phyloP scores from a whole-genome alignment of 2,113 vertebrate species.

The Monarcha castaneiventris region DNA sequence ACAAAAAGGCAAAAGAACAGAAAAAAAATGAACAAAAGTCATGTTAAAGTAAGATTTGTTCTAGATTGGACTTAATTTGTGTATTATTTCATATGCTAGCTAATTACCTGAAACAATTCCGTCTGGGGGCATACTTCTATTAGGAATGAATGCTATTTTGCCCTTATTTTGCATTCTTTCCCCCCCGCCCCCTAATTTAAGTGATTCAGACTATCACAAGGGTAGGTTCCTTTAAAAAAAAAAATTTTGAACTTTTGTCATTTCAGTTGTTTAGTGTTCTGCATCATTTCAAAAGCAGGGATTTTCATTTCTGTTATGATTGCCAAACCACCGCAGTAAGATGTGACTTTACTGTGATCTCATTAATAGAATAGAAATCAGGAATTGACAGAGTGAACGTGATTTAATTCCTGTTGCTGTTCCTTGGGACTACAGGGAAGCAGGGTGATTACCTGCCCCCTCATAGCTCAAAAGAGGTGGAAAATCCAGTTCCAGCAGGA shows the following conservation, averaged over 20 bases:
- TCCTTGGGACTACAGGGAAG: neutral
- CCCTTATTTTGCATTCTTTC: neutral
- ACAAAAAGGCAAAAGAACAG: neutral
- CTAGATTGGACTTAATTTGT: neutral
- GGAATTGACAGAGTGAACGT: neutral
- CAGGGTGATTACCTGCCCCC: neutral
- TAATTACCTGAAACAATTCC: constrained; percentile 24
- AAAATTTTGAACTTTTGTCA: neutral
- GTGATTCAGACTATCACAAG: neutral
- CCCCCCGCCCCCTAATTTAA: neutral
- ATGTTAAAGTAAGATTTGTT: neutral
- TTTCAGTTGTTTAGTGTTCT: neutral
- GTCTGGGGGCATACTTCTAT: constrained; percentile 4
- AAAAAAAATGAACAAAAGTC: neutral
- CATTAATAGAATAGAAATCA: neutral
- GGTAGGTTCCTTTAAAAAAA: neutral
- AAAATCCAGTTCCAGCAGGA: neutral
- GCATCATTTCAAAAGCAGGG: neutral
- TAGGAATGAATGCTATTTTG: neutral
- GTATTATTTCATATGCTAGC: neutral
- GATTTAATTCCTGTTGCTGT: neutral
- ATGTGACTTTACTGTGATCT: neutral
- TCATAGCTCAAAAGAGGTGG: neutral
- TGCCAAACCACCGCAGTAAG: neutral
- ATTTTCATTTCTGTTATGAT: neutral